Base-by-base conservation (phyloP, 1,140 invertebrate genomes). In the Aporrectodea caliginosa region DNA sequence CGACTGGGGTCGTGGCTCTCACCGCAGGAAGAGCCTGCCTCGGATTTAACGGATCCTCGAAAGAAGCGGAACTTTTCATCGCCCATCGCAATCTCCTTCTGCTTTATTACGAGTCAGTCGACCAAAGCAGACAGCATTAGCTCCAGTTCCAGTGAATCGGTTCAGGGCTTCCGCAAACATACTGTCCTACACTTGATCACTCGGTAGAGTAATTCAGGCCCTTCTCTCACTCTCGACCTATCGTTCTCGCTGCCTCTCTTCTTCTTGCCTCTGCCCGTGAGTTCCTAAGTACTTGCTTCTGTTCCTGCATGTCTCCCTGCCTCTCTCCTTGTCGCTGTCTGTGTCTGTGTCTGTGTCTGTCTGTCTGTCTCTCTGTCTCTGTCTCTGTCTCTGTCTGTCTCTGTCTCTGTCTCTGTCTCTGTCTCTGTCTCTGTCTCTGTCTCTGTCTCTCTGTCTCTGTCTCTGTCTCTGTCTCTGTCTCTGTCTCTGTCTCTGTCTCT, bases 391-490 rank as follows among this genome's bases (percentile, higher is more conserved):
- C 43, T 58, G 6, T 73, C 27, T 73, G 16, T 34, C 35, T 69
- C 76, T 31, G n/a, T 16, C 32, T 71, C 68, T 71, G 31, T 16
- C 76, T 31, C 29, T 72, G 1, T 78, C n/a, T 71, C 22, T 35
- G 22, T 78, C 35, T 22, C 34, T 70, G 35, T 78, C 68, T 34
- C 32, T 69, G 33, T 32, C 74, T 30, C 34, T 74, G 30, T 79
- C 69, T 73, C 78, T 75, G 27, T 72, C 69, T 69, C 77, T 77
- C 77, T 79, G 27, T 58, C 6, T 58, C 22, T 58, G 6, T 58
- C 6, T 58, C 43, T 58, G 6, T 58, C 6, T 58, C 43, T 58
- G 43, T 58, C 6, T 6, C 43, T 58, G 6, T 58, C 6, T 6
- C 43, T 58, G 6, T 58, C 43, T 58, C 43, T 22, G 6, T 27